phyloP scores from a whole-genome alignment of 2,113 vertebrate species.

The Percina caprodes region DNA sequence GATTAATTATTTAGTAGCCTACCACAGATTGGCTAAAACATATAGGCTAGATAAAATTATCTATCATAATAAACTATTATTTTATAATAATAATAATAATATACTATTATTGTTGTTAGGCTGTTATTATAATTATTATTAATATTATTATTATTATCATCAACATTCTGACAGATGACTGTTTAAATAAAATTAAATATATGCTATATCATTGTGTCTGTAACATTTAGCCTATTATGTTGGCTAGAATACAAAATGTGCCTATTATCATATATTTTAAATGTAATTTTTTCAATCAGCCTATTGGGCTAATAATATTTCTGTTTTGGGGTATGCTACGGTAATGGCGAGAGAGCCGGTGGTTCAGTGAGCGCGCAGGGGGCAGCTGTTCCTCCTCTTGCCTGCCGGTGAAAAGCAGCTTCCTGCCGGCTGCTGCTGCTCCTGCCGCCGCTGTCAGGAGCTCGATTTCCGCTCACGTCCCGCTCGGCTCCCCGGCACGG shows the following conservation, averaged over 20 bases:
- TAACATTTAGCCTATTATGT: not conserved
- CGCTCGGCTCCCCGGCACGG: not conserved
- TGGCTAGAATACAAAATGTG: not conserved
- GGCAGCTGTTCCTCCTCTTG: constrained; percentile 66
- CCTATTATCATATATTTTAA: not conserved
- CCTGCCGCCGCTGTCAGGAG: constrained; percentile 43
- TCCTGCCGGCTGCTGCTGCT: constrained; percentile 55
- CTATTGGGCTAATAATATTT: not conserved
- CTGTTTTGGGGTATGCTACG: not conserved
- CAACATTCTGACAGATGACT: not conserved
- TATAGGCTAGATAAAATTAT: not conserved
- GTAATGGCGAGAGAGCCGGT: constrained; percentile 6
- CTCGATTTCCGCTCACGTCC: not conserved
- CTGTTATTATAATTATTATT: not conserved
- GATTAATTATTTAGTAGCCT: not conserved
- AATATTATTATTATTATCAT: not conserved
- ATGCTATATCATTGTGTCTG: not conserved
- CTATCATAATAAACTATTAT: not conserved
- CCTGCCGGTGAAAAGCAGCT: constrained; percentile 79
- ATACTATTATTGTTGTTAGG: not conserved
- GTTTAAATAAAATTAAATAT: not conserved
- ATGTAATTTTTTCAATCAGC: not conserved
- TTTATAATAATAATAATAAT: not conserved
- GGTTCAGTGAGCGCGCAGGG: constrained; percentile 20
- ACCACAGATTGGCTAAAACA: not conserved